phyloP scores from a whole-genome alignment of 2,888 invertebrate species.

The Ditula angustiorana region DNA sequence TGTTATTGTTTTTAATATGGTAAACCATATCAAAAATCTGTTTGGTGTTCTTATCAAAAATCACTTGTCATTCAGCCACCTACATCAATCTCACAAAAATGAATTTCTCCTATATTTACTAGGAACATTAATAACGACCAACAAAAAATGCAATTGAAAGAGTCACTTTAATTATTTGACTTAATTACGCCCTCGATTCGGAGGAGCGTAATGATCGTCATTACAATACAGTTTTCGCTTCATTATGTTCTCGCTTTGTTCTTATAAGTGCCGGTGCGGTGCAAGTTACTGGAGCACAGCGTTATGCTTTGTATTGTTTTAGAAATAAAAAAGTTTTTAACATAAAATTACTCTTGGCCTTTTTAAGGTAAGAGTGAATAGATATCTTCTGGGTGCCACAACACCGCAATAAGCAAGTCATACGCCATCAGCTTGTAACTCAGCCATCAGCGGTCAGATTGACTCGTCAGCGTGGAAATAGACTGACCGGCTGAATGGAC shows the following conservation, averaged over 20 bases:
- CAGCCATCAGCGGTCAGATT: not conserved
- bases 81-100: not conserved
- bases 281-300: not conserved
- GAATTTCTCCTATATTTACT: not conserved
- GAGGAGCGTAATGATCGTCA: constrained; percentile 12
- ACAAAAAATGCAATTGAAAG: constrained; percentile 1
- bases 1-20: no score
- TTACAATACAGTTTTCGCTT: constrained; percentile 21
- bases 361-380: no score
- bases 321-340: no score
- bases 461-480: constrained; percentile 5
- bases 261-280: not conserved
- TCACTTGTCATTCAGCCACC: no score
- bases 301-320: not conserved
- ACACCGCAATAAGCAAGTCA: no score
- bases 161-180: not conserved
- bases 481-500: no score
- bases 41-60: no score
- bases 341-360: no score
- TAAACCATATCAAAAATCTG: no score
- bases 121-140: not conserved
- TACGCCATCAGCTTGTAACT: not conserved
- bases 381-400: no score
- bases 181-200: not conserved
- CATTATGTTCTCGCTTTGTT: constrained; percentile 23